These are phyloP conservation scores for Hoplostethus atlanticus DNA, from an alignment of 2,797 vertebrate species.

Conservation along the genomic window DNA sequence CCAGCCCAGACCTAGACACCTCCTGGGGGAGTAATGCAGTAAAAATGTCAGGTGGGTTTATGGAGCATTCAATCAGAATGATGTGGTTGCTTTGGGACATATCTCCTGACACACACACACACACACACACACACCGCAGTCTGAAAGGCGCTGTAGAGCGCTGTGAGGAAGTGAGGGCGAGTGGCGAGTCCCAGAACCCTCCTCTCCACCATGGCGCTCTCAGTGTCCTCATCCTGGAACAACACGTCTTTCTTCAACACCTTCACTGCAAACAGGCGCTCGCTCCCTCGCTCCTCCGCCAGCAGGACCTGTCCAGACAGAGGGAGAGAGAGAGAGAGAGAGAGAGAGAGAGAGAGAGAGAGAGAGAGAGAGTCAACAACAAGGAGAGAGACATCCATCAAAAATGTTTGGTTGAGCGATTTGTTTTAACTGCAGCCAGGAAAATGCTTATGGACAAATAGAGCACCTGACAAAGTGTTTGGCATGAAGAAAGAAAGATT, in stretches of 20 bases:
- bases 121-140: conserved; percentile 80
- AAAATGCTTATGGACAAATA: conserved; percentile 25
- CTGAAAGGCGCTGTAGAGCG: conserved; percentile 93
- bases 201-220: conserved; percentile 93
- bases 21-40: conserved; percentile 50
- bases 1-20: too few species aligned
- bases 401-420: conserved; percentile 1
- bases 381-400: conserved; percentile 1
- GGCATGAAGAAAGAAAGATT: background rate
- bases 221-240: conserved; percentile 94
- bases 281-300: conserved; percentile 90
- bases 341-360: conserved; percentile 2
- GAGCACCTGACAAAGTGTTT: background rate
- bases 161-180: conserved; percentile 92
- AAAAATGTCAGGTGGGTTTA: conserved; percentile 55
- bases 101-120: background rate
- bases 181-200: conserved; percentile 88
- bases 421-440: conserved; percentile 7
- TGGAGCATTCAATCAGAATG: conserved; percentile 51
- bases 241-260: conserved; percentile 95
- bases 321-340: background rate
- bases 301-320: conserved; percentile 87
- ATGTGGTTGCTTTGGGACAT: conserved; percentile 39
- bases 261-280: conserved; percentile 92
- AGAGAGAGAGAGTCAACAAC: conserved; percentile 3